phyloP scores from a whole-genome alignment of 2,797 vertebrate species.

The Danio albolineatus region DNA sequence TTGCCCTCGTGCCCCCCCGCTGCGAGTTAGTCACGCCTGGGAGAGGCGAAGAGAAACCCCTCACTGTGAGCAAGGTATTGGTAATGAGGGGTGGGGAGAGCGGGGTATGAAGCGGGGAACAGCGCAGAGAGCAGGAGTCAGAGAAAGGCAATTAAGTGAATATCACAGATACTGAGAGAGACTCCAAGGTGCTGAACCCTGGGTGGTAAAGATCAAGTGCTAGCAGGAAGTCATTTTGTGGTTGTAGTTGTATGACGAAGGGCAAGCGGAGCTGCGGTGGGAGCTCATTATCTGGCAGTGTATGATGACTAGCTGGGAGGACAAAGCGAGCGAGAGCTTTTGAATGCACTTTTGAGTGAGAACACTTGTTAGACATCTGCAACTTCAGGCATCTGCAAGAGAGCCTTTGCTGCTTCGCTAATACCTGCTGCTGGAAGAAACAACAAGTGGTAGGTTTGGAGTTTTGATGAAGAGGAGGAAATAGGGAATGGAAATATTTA shows the following conservation, averaged over 20 bases:
- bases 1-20: constrained; percentile 48
- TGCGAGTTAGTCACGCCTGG: constrained; percentile 60
- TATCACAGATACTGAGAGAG: constrained; percentile 52
- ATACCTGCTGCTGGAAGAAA: neutral
- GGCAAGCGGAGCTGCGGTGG: constrained; percentile 42
- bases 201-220: constrained; percentile 61
- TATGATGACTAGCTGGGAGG: constrained; percentile 35
- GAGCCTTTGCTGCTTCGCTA: neutral
- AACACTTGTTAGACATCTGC: constrained; percentile 24
- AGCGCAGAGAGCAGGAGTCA: constrained; percentile 33
- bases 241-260: constrained; percentile 55
- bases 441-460: neutral
- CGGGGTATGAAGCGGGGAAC: constrained; percentile 39
- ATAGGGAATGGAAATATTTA: neutral
- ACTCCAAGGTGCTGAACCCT: constrained; percentile 55
- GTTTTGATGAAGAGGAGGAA: neutral
- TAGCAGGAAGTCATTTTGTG: constrained; percentile 61
- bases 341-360: constrained; percentile 28
- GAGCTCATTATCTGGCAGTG: constrained; percentile 57
- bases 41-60: constrained; percentile 52
- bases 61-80: constrained; percentile 53
- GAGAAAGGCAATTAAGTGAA: constrained; percentile 59
- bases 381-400: constrained; percentile 3
- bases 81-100: constrained; percentile 59
- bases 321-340: constrained; percentile 41